Evolutionary conservation across 2,113 vertebrate genomes (phyloP), one percentile per base, ranked within the genome.

Genomic region (Ovis aries): DNA sequence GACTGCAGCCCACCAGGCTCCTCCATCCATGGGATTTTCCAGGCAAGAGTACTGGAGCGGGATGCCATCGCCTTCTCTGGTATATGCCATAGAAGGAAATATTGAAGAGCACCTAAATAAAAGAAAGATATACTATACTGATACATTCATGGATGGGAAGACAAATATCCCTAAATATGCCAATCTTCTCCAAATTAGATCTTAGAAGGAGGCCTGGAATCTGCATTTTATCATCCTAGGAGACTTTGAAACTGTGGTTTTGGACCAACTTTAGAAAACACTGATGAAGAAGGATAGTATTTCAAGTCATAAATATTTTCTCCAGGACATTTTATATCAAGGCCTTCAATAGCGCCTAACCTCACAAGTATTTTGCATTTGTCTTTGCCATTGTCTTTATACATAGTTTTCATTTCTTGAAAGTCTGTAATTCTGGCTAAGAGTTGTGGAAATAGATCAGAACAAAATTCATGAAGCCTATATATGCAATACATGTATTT

Each of bases 391-490:
- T 83, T 64, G 19, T 77, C 77, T 88, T 93, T 91, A 74, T 74
- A 40, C 11, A 86, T 36, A 90, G 40, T 90, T 90, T 95, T 11
- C 25, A 82, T 90, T 82, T 90, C 45, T 97, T 91, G 31, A 40
- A 90, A 55, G 36, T 88, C 23, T 89, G 33, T 64, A 77, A 94
- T 91, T 87, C 86, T 43, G 90, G 45, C 25, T 5, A 9, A 88
- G 60, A 91, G n/a, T 91, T 77, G 29, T 82, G 31, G 52, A 95
- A 93, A 87, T 50, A 67, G 81, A 97, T 90, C 87, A 87, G 52
- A 90, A 90, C 43, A 74, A 90, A 95, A 90, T 71, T 74, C 40
- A 60, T 40, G 59, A 88, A 64, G 19, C 33, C 62, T 50, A 25
- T 43, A 83, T 83, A 62, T 16, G 14, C 29, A 92, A 40, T n/a